Conservation (phyloP, 2,888 invertebrate species). For the Nineta flava region DNA sequence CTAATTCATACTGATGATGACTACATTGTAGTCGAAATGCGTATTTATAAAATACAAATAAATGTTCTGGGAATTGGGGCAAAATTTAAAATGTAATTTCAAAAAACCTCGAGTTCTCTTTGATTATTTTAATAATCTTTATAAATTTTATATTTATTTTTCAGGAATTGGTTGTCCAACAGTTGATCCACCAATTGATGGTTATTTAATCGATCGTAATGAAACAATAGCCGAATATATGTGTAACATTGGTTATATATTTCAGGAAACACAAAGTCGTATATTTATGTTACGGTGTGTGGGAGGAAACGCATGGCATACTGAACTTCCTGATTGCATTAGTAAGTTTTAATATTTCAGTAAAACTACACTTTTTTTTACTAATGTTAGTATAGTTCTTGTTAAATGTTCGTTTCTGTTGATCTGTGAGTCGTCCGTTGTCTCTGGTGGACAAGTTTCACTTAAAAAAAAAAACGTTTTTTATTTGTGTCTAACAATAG, state of each 20-base stretch:
- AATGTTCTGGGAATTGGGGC: too few relatives aligned
- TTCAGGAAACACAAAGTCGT: constrained; percentile 47
- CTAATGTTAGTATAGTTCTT: background rate
- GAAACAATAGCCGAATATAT: constrained; percentile 47
- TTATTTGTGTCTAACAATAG: background rate
- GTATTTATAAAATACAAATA: too few relatives aligned
- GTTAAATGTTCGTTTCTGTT: background rate
- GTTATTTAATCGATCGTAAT: constrained; percentile 49
- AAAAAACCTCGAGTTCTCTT: too few relatives aligned
- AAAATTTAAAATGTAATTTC: too few relatives aligned
- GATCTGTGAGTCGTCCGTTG: background rate
- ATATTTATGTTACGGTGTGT: constrained; percentile 46
- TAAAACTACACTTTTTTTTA: too few relatives aligned
- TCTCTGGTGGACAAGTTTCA: background rate
- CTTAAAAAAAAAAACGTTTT: background rate
- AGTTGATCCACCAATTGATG: constrained; percentile 44
- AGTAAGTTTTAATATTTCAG: background rate
- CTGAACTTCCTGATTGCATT: constrained; percentile 5
- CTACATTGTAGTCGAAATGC: too few relatives aligned
- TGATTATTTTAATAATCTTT: background rate
- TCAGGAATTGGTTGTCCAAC: constrained; percentile 53
- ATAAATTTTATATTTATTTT: constrained; percentile 7
- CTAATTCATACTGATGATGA: too few relatives aligned
- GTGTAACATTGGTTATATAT: constrained; percentile 51
- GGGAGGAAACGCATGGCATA: constrained; percentile 4